Percentiles rank a stretch among this genome's conserved stretches.
Evolutionary conservation across 2,888 invertebrate genomes (phyloP).

Genomic region (Eucera pruinosa): DNA sequence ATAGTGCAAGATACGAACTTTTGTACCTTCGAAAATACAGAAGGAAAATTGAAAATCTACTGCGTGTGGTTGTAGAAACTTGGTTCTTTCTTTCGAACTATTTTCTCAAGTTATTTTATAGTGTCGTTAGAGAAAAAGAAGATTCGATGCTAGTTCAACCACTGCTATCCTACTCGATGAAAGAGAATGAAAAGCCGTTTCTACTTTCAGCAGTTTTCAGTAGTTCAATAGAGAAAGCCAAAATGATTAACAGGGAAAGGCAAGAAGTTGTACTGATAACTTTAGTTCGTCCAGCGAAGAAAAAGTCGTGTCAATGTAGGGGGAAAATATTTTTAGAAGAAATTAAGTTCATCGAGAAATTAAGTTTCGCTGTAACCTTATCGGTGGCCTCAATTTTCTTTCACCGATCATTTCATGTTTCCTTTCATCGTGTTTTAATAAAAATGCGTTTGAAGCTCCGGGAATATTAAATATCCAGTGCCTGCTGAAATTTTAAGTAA

Average conservation of each 20-base stretch:
- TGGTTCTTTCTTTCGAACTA: not conserved
- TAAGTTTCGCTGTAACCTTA: conserved; percentile 14
- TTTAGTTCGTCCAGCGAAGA: too few relatives aligned
- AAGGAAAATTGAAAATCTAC: too few relatives aligned
- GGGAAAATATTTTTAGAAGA: conserved; percentile 13
- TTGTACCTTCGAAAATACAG: not conserved
- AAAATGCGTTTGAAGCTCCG: not conserved
- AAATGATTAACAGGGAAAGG: conserved; percentile 4
- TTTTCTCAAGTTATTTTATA: not conserved
- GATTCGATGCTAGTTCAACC: not conserved
- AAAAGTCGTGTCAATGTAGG: too few relatives aligned
- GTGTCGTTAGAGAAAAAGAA: not conserved
- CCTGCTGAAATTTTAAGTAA: too few relatives aligned
- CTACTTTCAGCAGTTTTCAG: not conserved
- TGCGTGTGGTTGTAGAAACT: not conserved
- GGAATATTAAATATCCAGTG: not conserved
- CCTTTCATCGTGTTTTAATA: not conserved
- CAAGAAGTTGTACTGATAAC: not conserved
- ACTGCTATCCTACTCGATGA: not conserved
- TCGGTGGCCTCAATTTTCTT: not conserved
- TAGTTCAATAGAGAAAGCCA: not conserved
- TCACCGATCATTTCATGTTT: not conserved
- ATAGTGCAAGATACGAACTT: too few relatives aligned
- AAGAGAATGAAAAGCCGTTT: not conserved
- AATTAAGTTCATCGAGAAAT: conserved; percentile 15